Evolutionary conservation across 2,113 vertebrate species (phyloP), one percentile per base, ranked within the genome.

Genomic region (Anseranas semipalmata): DNA sequence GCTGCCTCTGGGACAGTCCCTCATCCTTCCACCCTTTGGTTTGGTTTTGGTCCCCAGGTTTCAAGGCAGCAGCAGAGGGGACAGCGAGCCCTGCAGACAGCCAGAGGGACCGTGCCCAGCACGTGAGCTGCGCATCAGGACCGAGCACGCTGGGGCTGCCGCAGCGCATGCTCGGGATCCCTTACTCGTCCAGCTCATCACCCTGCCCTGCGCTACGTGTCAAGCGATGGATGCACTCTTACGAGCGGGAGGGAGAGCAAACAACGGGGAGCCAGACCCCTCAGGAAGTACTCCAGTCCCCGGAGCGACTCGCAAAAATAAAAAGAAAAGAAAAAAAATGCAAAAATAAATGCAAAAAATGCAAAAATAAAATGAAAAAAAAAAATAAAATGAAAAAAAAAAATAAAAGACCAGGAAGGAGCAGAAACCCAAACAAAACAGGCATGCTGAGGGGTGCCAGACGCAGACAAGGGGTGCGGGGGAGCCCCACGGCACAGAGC

Each of bases 201-300:
- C 1, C 6, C 52, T 56, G 68, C 52, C 71, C 50, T 37, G 58
- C 35, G 25, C 77, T 8, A 7, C 0, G 1, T 18, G 15, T 43
- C 67, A 58, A 0, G 2, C 0, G 1, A 35, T 5, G 66, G 35
- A 27, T 39, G 46, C 7, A 52, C 70, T 87, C 80, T 48, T 41
- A 30, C 0, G 3, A 33, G 17, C n/a, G 46, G 86, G 32, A 52
- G 5, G 73, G 55, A 76, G 48, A 87, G 41, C 14, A 32, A 75
- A 48, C 7, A 21, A 10, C 15, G 3, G 1, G 43, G 25, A 74
- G 6, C 27, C 50, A 83, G 75, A 59, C 7, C 21, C 35, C 15
- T 33, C 32, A n/a, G 50, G 50, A 77, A 53, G 32, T 4, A 13
- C 15, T 56, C 10, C 8, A 81, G 53, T 28, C 55, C 67, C 66